Evolutionary conservation across 2,113 vertebrate genomes (phyloP).

Genomic region (Haemorhous mexicanus): DNA sequence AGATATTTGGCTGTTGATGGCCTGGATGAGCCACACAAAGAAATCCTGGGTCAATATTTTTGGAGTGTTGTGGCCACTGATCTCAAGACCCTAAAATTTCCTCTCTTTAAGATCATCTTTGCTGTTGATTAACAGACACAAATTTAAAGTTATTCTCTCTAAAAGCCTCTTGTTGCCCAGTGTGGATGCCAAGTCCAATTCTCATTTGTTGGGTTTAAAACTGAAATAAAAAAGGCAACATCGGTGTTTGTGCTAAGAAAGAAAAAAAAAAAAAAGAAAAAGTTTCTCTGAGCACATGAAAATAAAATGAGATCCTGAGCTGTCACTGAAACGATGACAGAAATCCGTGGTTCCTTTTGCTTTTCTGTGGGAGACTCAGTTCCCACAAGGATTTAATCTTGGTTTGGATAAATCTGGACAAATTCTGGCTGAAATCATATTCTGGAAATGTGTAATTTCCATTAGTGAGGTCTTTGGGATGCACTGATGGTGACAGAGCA

Average conservation of each 20-base stretch:
- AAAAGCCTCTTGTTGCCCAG: neutral
- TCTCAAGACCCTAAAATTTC: neutral
- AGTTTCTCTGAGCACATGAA: neutral
- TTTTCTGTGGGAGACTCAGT: neutral
- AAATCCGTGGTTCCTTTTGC: neutral
- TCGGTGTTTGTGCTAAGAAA: neutral
- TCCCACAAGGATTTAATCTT: neutral
- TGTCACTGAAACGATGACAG: neutral
- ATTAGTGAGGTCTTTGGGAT: constrained; percentile 22
- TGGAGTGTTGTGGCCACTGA: neutral
- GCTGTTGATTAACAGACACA: neutral
- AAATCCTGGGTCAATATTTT: neutral
- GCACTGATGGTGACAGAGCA: neutral
- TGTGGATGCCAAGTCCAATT: neutral
- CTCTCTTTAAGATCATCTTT: neutral
- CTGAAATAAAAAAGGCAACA: neutral
- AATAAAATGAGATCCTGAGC: neutral
- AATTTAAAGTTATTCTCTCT: neutral
- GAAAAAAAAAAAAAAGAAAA: too few relatives aligned
- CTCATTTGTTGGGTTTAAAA: neutral
- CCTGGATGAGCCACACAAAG: neutral
- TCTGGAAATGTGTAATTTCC: constrained; percentile 56
- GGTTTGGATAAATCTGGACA: neutral
- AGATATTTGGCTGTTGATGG: neutral
- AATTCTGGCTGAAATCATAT: constrained; percentile 58